A percentile compares a stretch with the other conserved stretches of the same genome.
These are phyloP conservation scores for Nineta flava DNA, from an alignment of 2,888 invertebrate genomes.

Conservation along the genomic window DNA sequence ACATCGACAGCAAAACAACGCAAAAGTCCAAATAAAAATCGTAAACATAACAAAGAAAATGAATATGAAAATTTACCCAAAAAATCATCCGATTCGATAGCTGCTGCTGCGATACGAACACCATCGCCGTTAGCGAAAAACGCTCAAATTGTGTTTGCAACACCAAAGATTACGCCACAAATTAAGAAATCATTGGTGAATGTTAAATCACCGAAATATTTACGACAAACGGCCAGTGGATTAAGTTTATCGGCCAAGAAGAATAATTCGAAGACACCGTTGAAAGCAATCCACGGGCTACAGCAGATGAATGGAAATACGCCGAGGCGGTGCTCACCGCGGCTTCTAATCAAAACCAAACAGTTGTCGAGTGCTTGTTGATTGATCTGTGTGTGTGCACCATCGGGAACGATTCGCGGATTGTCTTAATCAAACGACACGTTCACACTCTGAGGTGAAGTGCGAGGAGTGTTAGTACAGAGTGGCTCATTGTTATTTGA, in stretches of 20 bases:
- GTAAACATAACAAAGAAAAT: neutral
- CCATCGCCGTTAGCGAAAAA: no score
- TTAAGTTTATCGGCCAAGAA: conserved; percentile 25
- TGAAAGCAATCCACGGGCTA: conserved; percentile 24
- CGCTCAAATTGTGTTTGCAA: conserved; percentile 7
- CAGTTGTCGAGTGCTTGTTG: conserved; percentile 2
- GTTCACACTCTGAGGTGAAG: no score
- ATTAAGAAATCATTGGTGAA: conserved; percentile 41
- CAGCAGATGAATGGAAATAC: neutral
- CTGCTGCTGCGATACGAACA: no score
- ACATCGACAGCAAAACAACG: neutral
- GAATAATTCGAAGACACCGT: conserved; percentile 35
- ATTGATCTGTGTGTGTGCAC: no score
- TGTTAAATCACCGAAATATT: conserved; percentile 33
- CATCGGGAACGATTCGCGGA: no score
- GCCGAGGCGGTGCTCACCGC: conserved; percentile 4
- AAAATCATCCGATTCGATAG: no score
- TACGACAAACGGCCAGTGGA: conserved; percentile 18
- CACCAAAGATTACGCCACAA: conserved; percentile 31
- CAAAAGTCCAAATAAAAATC: neutral
- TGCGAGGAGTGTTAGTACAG: no score
- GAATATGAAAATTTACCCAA: conserved; percentile 1
- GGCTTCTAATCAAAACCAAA: neutral
- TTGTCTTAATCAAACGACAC: no score
- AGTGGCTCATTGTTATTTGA: no score